Base-by-base conservation (phyloP, 64 coral and sea anemone genomes). In the Montipora efflorescens region DNA sequence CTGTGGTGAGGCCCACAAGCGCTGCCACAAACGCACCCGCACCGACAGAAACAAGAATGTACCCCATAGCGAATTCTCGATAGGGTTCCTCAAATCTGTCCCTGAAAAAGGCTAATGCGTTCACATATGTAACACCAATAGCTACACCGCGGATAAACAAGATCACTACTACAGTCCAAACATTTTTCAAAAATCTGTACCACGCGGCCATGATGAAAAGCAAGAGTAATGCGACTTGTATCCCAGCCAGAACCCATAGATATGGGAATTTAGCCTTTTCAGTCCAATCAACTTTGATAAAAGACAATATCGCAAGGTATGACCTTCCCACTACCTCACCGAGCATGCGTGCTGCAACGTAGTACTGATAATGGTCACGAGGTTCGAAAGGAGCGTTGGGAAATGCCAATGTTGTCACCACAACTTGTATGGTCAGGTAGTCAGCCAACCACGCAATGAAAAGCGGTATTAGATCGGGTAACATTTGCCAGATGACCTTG, bases 361-460 rank as follows among this genome's bases (percentile, higher is more conserved):
- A 97, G 18, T 87, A 94, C 58, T 97, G 88, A 68, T 97, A 97
- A 12, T 97, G 92, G 64, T 97, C 95, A 78, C 95, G 92, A 7
- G 95, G 95, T 5, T 76, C 45, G 78, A 97, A 97, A 4, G 89
- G 92, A 4, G 92, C 67, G 36, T 92, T 88, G 15, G 83, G 67
- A 80, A 94, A 92, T 25, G 92, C 95, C 13, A 97, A 36, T 8
- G 95, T 97, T 11, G 95, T 97, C 13, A 94, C 48, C 7, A 91
- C 95, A 16, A 92, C 81, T 82, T 97, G 92, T 18, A 94, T 90
- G 2, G 75, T 89, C 3, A 97, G 77, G 75, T 97, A 97, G 83
- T 94, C 89, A 18, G 82, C 87, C 77, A 90, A 57, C 50, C 36
- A 96, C 36, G 79, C 62, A 13, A 87, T 86, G 52, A 81, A 96